These are phyloP conservation scores for Papilio aristodemus DNA, from an alignment of 1,140 invertebrate species.

Conservation along the genomic window DNA sequence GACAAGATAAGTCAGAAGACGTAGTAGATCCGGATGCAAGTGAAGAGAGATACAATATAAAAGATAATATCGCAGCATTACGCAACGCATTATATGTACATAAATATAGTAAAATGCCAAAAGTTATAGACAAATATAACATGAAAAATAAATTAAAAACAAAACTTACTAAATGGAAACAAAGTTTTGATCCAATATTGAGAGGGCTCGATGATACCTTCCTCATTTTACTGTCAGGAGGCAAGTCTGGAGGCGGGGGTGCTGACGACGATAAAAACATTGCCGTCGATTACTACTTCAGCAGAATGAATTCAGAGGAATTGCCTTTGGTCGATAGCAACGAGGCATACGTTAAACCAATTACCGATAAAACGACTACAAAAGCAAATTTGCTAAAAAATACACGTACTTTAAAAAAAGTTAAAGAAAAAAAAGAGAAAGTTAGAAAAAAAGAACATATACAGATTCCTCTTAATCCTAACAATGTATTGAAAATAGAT, in stretches of 20 bases:
- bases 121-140: slow-evolving; percentile 7
- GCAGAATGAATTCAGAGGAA: slow-evolving; percentile 37
- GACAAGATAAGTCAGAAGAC: slow-evolving; percentile 40
- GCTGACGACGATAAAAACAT: slow-evolving; percentile 32
- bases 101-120: slow-evolving; percentile 39
- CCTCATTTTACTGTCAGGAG: background rate
- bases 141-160: slow-evolving; percentile 29
- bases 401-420: background rate
- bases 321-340: slow-evolving; percentile 6
- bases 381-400: background rate
- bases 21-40: slow-evolving; percentile 39
- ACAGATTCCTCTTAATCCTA: slow-evolving; percentile 6
- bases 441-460: background rate
- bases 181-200: slow-evolving; percentile 3
- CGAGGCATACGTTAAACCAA: background rate
- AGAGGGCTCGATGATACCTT: slow-evolving; percentile 5
- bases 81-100: slow-evolving; percentile 46
- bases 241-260: background rate
- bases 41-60: slow-evolving; percentile 38
- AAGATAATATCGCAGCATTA: slow-evolving; percentile 46
- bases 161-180: slow-evolving; percentile 10
- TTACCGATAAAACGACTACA: background rate
- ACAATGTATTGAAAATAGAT: slow-evolving; percentile 30
- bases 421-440: background rate
- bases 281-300: slow-evolving; percentile 52